Base-by-base conservation (phyloP, 2,113 vertebrate genomes). In the Gymnocephalus cernua region DNA sequence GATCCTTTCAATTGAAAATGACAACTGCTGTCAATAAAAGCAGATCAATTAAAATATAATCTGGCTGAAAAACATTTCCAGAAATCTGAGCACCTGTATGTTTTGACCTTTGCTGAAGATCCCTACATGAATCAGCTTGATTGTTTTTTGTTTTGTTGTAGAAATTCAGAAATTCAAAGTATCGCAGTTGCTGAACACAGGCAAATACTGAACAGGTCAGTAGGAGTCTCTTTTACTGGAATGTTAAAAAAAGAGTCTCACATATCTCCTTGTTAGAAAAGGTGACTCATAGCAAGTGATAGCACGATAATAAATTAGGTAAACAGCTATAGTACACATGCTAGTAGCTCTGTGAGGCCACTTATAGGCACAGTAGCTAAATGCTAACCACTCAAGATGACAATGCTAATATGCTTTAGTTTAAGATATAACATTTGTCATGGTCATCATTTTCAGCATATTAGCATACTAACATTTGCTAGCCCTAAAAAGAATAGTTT, bases 1-100 rank as follows among this genome's bases (percentile, higher is more conserved):
- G 76, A 50, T 63, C 38, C 23, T 72, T 62, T 62, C 3, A 21
- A 63, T 71, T 70, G 7, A 63, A 80, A 23, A 41, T 67, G 12
- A 63, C 50, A 77, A 58, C 27, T 47, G 45, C 14, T 45, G 35
- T 23, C 38, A 79, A 23, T 64, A 32, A 65, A 16, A 38, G 68
- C 54, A 53, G 27, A 44, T 19, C 51, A 27, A 67, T 66, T 65
- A 65, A 16, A 21, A 23, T 5, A 32, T 48, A n/a, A 8, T 7
- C 9, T 13, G n/a, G 3, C 53, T 23, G 13, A 73, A 53, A 41
- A 2, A 6, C 21, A 57, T 65, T 21, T 47, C 18, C 35, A 56
- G 18, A 56, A 56, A 66, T 59, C 21, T 32, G 29, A 65, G 23
- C 66, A 51, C 13, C 51, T 64, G 35, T 54, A 54, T 50, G 23